Evolutionary conservation across 2,797 vertebrate genomes (phyloP).

Genomic region (Coluber constrictor): DNA sequence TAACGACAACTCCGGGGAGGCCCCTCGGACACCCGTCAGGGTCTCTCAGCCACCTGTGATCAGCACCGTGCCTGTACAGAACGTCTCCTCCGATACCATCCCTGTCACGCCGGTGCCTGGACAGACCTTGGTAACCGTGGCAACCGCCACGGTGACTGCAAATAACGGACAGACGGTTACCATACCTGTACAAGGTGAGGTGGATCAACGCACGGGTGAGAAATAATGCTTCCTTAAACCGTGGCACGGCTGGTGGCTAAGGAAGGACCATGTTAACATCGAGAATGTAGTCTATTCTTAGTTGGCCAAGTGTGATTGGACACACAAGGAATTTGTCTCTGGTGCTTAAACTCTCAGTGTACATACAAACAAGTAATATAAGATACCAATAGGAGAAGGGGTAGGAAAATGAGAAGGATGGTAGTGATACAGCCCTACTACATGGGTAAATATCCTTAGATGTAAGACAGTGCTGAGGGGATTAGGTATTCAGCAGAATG

Average conservation of each 20-base stretch:
- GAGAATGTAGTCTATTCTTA: no score
- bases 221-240: not conserved
- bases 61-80: slow-evolving; percentile 69
- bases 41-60: slow-evolving; percentile 71
- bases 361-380: no score
- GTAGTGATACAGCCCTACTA: no score
- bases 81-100: slow-evolving; percentile 64
- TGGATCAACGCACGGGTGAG: not conserved
- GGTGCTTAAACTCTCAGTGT: no score
- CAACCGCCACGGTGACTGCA: slow-evolving; percentile 85
- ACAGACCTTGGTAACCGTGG: slow-evolving; percentile 90
- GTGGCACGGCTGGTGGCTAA: not conserved
- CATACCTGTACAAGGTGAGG: slow-evolving; percentile 87
- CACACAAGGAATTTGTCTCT: no score
- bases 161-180: slow-evolving; percentile 90
- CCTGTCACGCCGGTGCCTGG: slow-evolving; percentile 80
- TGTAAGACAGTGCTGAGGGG: no score
- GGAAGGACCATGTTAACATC: not conserved
- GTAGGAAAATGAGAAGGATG: no score
- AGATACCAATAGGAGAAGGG: no score
- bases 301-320: no score
- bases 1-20: slow-evolving; percentile 41
- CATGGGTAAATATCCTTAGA: no score
- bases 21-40: slow-evolving; percentile 39
- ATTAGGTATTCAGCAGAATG: no score